A percentile compares a stretch with the other conserved stretches of the same genome.
These are phyloP conservation scores for Lutraria lutraria DNA, from an alignment of 2,888 invertebrate species.

Conservation along the genomic window DNA sequence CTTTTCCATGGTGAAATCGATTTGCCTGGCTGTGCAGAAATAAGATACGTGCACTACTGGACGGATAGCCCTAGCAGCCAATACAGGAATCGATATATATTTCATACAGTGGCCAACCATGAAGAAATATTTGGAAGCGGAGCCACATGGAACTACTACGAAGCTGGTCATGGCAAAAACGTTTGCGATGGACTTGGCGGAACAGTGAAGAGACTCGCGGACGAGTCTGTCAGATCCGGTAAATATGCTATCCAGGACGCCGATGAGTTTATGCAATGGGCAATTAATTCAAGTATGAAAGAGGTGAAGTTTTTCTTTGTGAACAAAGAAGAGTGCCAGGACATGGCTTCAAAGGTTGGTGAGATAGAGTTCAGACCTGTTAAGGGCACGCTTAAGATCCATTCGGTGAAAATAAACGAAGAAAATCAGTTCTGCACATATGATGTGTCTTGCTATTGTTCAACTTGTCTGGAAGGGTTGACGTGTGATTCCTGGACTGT, in stretches of 20 bases:
- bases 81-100: constrained; percentile 60
- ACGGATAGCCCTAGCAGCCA: constrained; percentile 52
- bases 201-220: constrained; percentile 60
- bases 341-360: not conserved
- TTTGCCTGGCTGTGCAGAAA: constrained; percentile 46
- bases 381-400: constrained; percentile 13
- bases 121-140: constrained; percentile 37
- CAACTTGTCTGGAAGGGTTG: too few relatives aligned
- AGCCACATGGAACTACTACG: constrained; percentile 71
- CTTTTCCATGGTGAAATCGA: constrained; percentile 48
- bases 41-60: constrained; percentile 56
- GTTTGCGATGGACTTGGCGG: constrained; percentile 40
- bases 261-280: constrained; percentile 38
- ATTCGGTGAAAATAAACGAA: not conserved
- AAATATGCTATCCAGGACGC: constrained; percentile 46
- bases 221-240: constrained; percentile 50
- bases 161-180: constrained; percentile 66
- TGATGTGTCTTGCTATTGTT: too few relatives aligned
- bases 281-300: not conserved
- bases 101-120: constrained; percentile 59
- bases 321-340: not conserved
- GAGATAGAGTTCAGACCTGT: not conserved
- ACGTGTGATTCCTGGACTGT: too few relatives aligned
- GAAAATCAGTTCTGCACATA: too few relatives aligned
- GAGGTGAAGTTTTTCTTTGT: constrained; percentile 32